Conservation (phyloP, 2,888 invertebrate genomes). For the Tachystola acroxantha region DNA sequence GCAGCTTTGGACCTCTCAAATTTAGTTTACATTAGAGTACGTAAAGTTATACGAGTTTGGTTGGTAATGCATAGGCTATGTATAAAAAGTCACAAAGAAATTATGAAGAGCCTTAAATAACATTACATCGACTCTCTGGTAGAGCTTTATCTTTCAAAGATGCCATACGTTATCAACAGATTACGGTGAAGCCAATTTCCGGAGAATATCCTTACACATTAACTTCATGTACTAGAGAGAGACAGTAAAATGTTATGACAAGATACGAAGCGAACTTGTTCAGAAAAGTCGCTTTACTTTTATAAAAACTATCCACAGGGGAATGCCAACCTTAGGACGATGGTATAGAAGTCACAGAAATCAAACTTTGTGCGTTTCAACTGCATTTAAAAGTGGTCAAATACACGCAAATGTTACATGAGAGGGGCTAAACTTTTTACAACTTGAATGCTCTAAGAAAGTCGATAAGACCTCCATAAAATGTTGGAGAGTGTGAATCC, state of each 20-base stretch:
- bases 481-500: slow-evolving; percentile 41
- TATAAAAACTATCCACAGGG: slow-evolving; percentile 8
- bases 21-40: too few species aligned
- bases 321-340: slow-evolving; percentile 20
- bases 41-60: too few species aligned
- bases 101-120: too few species aligned
- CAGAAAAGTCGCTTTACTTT: slow-evolving; percentile 25
- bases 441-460: slow-evolving; percentile 60
- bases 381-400: slow-evolving; percentile 25
- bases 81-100: too few species aligned
- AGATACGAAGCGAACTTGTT: slow-evolving; percentile 58
- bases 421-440: slow-evolving; percentile 65
- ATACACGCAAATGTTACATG: slow-evolving; percentile 49
- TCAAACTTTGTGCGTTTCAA: slow-evolving; percentile 7
- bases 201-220: slow-evolving; percentile 43
- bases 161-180: slow-evolving; percentile 34
- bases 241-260: slow-evolving; percentile 69
- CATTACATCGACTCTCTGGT: too few species aligned
- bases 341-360: slow-evolving; percentile 12
- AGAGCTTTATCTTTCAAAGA: not conserved
- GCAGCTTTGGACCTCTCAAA: too few species aligned
- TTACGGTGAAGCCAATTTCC: slow-evolving; percentile 57
- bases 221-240: slow-evolving; percentile 40
- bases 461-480: slow-evolving; percentile 61
- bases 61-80: too few species aligned